These are phyloP conservation scores for Amaurobius ferox DNA, from an alignment of 2,888 invertebrate species.

Conservation along the genomic window DNA sequence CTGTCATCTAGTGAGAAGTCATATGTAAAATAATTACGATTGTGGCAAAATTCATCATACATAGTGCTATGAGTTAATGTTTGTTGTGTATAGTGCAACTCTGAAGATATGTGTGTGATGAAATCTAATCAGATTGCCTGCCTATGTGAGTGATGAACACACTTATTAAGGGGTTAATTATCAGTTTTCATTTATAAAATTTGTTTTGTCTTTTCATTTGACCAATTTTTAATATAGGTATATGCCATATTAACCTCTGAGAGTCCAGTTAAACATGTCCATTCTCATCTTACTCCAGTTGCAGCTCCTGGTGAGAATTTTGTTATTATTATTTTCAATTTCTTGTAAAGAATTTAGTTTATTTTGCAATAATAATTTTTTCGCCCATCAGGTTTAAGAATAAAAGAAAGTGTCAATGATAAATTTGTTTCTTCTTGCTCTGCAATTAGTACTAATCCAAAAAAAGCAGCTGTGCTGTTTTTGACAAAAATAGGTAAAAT, in stretches of 20 bases:
- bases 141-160: too few species aligned
- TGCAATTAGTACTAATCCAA: slow-evolving; percentile 30
- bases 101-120: too few species aligned
- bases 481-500: slow-evolving; percentile 51
- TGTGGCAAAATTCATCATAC: too few species aligned
- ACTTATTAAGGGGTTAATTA: too few species aligned
- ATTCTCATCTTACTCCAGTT: slow-evolving; percentile 25
- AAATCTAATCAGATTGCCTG: too few species aligned
- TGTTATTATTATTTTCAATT: neutral
- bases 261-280: slow-evolving; percentile 25
- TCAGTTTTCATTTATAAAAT: neutral
- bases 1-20: too few species aligned
- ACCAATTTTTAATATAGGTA: slow-evolving; percentile 26
- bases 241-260: slow-evolving; percentile 49
- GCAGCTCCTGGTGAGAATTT: slow-evolving; percentile 30
- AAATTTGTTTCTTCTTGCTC: slow-evolving; percentile 37
- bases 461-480: slow-evolving; percentile 50
- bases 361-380: too few species aligned
- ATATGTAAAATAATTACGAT: too few species aligned
- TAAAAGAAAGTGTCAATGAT: slow-evolving; percentile 37
- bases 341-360: neutral
- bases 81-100: too few species aligned
- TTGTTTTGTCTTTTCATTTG: neutral
- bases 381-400: slow-evolving; percentile 31
- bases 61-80: too few species aligned